Base-by-base conservation (phyloP, 1,140 invertebrate species). In the Penaeus chinensis region DNA sequence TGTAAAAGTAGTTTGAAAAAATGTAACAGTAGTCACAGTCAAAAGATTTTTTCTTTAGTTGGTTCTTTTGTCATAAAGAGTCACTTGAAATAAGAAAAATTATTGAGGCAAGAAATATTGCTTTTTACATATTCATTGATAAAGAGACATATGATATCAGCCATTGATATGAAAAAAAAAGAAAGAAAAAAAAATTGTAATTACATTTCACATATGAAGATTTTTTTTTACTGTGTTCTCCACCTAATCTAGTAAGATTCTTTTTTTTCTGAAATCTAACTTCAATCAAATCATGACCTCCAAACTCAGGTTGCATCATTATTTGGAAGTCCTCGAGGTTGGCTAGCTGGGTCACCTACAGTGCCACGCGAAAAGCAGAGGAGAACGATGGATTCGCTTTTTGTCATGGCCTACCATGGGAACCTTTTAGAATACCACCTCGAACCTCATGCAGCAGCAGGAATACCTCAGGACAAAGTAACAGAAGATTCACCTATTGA, bases 401-500 rank as follows among this genome's bases (percentile, higher is more conserved):
- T 98, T 92, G 94, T 99, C 3, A 96, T 98, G 94, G 95, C 96
- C 65, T 96, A 96, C 89, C 95, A 96, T 91, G 98, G 97, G 42
- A 95, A 94, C 84, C 94, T 99, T 90, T 94, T 98, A 87, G 97
- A 99, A 91, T 98, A 99, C 90, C 95, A 96, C 91, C 93, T 99
- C 90, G 96, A 99, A 91, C 97, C 97, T 0, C 95, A 95, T 91
- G 95, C 95, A 89, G 93, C 94, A 85, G 92, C 94, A 92, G 94
- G 95, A 95, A 93, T 97, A 90, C 95, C 96, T 80, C 98, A 97
- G 92, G 96, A 97, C 92, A 96, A 96, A 93, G 94, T 98, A 63
- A 96, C 96, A 91, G 97, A 98, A 92, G 97, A 99, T 91, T 96
- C 97, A 1, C 94, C 95, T 16, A 96, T 99, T 89, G 97, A 98